Evolutionary conservation across 2,113 vertebrate genomes (phyloP), one percentile per base, ranked within the genome.

Genomic region (Tricholaema leucomelas): DNA sequence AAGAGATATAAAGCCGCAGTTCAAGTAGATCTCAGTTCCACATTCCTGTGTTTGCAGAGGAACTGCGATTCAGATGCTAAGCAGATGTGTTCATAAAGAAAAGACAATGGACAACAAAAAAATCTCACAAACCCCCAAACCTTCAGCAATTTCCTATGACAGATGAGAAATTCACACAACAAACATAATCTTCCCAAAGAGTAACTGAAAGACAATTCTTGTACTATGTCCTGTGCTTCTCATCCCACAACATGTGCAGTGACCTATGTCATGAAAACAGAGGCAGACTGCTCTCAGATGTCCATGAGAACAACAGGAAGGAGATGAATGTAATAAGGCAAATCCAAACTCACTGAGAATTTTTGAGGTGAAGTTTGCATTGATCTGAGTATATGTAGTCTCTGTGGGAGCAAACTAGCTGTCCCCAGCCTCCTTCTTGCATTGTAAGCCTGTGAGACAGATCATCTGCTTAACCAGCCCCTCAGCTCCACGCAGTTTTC

Each of bases 91-190:
- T 90, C 1, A 1, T 77, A 54, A 93, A 92, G 9, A 31, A 15
- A 23, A 3, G 8, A 50, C 44, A 24, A 10, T 24, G 12, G 21
- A 23, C 48, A 24, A 25, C 23, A 21, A 50, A 50, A 46, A 54
- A 33, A 72, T 4, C 52, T 8, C 8, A 38, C 10, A 74, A 54
- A 21, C 5, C 59, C 31, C 30, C 52, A 52, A 63, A 2, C 16
- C 16, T 27, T 74, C 79, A 90, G 61, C 36, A 63, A 87, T 92
- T 94, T 96, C 92, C 90, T 93, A 72, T 94, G 94, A 96, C 88
- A 94, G 58, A 60, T 77, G 60, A 91, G 84, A 91, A 88, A 77
- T 56, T 85, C 21, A 19, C 55, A 94, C 60, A 81, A 58, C 76
- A 92, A 92, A 92, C 28, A 69, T 31, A 50, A 46, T 78, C 54